Percentiles rank a stretch among this genome's conserved stretches.
Conservation (phyloP, 2,888 invertebrate genomes). For the Timema cristinae region DNA sequence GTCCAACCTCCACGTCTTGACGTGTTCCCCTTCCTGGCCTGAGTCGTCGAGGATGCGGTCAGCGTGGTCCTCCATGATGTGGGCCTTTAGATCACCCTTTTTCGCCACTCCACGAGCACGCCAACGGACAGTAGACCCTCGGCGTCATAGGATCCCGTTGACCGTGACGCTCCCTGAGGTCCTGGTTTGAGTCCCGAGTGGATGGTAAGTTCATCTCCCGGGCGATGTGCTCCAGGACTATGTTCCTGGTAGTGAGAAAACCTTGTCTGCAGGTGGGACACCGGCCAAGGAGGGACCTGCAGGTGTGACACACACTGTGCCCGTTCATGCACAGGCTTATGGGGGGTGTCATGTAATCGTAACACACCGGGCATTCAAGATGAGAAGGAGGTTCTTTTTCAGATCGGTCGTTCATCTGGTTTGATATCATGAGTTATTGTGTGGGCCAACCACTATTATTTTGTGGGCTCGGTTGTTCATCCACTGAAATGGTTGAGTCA, state of each 20-base stretch:
- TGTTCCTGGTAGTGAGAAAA: constrained; percentile 47
- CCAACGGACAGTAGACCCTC: constrained; percentile 10
- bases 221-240: constrained; percentile 50
- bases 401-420: neutral
- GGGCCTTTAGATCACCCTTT: neutral
- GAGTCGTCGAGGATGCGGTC: constrained; percentile 2
- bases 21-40: neutral
- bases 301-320: constrained; percentile 56
- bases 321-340: constrained; percentile 60
- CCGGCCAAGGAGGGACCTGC: constrained; percentile 52
- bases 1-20: constrained; percentile 13
- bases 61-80: neutral
- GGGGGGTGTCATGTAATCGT: constrained; percentile 59
- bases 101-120: neutral
- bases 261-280: constrained; percentile 59
- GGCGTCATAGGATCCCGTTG: neutral
- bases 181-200: neutral
- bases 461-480: too few relatives aligned
- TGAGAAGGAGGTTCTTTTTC: constrained; percentile 41
- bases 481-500: too few relatives aligned
- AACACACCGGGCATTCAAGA: constrained; percentile 59
- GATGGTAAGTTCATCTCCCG: neutral
- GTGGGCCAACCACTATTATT: too few relatives aligned
- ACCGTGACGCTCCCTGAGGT: neutral
- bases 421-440: too few relatives aligned